phyloP scores from a whole-genome alignment of 2,113 vertebrate species.

The Agelaius tricolor region DNA sequence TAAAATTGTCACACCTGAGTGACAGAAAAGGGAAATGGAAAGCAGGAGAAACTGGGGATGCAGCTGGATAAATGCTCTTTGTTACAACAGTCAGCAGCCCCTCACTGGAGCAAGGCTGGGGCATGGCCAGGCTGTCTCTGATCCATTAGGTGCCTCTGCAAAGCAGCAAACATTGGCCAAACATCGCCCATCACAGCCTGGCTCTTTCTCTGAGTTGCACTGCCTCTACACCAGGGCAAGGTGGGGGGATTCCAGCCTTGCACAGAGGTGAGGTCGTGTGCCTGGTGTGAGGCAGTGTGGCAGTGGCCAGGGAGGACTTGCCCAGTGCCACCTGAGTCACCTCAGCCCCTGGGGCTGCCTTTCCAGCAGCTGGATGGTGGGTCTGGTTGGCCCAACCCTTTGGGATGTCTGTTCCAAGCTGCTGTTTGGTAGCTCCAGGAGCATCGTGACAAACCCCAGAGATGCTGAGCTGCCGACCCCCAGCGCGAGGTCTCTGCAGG shows the following conservation, averaged over 20 bases:
- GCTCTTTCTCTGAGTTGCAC: background rate
- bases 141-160: background rate
- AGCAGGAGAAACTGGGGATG: background rate
- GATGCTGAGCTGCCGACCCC: background rate
- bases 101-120: background rate
- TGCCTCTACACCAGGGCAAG: background rate
- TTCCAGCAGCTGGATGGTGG: background rate
- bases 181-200: accelerated
- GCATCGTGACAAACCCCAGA: background rate
- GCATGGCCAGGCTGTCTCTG: background rate
- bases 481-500: accelerated
- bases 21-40: background rate
- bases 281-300: background rate
- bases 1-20: background rate
- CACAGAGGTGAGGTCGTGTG: background rate
- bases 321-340: background rate
- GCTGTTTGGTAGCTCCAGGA: background rate
- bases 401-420: background rate
- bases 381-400: background rate
- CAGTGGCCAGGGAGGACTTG: background rate
- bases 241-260: background rate
- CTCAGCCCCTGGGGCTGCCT: background rate
- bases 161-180: background rate
- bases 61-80: background rate
- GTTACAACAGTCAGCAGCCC: background rate